Conservation (phyloP, 2,888 invertebrate species). For the Pseudococcus longispinus region DNA sequence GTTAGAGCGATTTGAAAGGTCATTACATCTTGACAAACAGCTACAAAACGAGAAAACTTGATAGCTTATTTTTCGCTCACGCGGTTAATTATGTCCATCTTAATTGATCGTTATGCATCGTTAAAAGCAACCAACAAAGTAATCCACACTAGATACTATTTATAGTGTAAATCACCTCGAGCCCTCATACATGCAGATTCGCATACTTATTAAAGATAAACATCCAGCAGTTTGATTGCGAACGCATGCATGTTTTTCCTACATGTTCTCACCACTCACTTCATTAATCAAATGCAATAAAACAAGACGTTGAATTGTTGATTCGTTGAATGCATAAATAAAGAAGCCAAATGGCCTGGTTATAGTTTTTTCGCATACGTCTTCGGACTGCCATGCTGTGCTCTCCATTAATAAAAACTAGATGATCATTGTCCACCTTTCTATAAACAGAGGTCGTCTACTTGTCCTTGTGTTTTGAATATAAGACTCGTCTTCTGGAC, state of each 20-base stretch:
- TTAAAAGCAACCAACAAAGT: slow-evolving; percentile 21
- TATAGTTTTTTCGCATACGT: neutral
- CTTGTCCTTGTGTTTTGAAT: slow-evolving; percentile 40
- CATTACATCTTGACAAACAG: slow-evolving; percentile 15
- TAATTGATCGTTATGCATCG: slow-evolving; percentile 34
- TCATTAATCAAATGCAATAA: neutral
- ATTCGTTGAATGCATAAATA: neutral
- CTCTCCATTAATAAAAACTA: slow-evolving; percentile 20
- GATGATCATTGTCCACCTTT: neutral
- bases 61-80: slow-evolving; percentile 9
- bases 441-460: slow-evolving; percentile 32
- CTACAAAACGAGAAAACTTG: slow-evolving; percentile 7
- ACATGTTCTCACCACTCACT: neutral
- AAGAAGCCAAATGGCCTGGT: neutral
- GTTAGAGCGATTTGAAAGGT: neutral
- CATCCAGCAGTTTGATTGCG: neutral
- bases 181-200: neutral
- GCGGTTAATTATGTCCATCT: slow-evolving; percentile 18
- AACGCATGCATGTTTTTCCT: neutral
- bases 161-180: neutral
- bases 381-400: neutral
- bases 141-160: slow-evolving; percentile 10
- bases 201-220: too few relatives aligned
- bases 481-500: slow-evolving; percentile 16
- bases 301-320: neutral